Conservation (phyloP, 1,140 invertebrate genomes). For the Drosophila sucinea region DNA sequence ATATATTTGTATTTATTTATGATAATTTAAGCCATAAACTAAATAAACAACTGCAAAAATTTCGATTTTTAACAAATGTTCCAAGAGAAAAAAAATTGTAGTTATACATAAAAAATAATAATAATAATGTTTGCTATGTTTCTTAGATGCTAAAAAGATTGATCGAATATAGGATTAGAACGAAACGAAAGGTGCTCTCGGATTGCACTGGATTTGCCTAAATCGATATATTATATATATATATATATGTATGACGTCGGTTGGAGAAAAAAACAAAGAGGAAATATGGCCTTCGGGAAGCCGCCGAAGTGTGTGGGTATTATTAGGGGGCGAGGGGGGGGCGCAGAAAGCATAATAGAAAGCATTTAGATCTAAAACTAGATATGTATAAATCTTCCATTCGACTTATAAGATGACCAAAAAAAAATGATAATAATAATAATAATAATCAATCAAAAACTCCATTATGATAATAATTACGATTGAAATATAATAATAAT, state of each 20-base stretch:
- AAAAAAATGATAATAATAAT: slow-evolving; percentile 50
- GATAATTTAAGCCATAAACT: slow-evolving; percentile 58
- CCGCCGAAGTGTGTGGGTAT: slow-evolving; percentile 18
- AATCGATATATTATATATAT: slow-evolving; percentile 24
- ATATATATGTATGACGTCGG: neutral
- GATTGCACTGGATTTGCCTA: slow-evolving; percentile 66
- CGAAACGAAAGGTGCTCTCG: slow-evolving; percentile 17
- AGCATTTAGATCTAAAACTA: slow-evolving; percentile 13
- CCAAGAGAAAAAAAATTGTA: slow-evolving; percentile 4
- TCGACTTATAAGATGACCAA: slow-evolving; percentile 54
- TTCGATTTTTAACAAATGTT: slow-evolving; percentile 64
- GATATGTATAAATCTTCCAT: slow-evolving; percentile 21
- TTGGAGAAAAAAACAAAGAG: neutral
- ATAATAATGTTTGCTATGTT: slow-evolving; percentile 47
- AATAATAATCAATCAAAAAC: slow-evolving; percentile 28
- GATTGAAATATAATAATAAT: slow-evolving; percentile 16
- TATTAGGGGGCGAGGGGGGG: neutral
- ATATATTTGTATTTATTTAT: slow-evolving; percentile 64
- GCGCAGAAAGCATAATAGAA: slow-evolving; percentile 16
- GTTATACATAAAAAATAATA: slow-evolving; percentile 46
- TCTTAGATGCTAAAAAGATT: slow-evolving; percentile 28
- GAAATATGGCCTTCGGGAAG: slow-evolving; percentile 61
- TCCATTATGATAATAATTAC: slow-evolving; percentile 32
- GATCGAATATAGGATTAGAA: neutral
- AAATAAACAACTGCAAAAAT: slow-evolving; percentile 51